phyloP scores from a whole-genome alignment of 2,888 invertebrate species.

The Nemoura dubitans region DNA sequence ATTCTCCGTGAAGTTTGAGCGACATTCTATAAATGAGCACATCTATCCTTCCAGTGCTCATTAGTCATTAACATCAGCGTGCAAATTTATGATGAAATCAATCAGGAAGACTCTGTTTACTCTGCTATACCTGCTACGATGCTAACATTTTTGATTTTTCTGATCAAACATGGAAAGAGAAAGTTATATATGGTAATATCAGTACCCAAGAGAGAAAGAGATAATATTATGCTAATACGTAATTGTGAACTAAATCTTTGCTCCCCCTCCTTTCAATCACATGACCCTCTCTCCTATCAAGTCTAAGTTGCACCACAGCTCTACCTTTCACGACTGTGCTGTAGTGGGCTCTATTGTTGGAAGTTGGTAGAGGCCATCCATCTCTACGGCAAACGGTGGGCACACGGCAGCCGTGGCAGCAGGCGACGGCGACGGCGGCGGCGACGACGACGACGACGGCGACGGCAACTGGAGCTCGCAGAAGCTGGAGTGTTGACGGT shows the following conservation, averaged over 20 bases:
- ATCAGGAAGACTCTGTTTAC: background rate
- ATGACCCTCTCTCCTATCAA: constrained; percentile 34
- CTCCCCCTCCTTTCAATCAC: constrained; percentile 25
- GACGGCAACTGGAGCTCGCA: background rate
- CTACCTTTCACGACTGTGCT: constrained; percentile 16
- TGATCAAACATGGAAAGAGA: constrained; percentile 40
- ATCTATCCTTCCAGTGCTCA: too few species aligned
- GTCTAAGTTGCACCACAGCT: constrained; percentile 10
- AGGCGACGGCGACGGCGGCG: background rate
- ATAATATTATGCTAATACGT: constrained; percentile 35
- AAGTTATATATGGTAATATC: constrained; percentile 38
- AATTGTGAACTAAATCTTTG: constrained; percentile 41
- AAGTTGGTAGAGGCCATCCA: constrained; percentile 30
- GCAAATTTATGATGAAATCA: background rate
- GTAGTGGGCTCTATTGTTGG: constrained; percentile 17
- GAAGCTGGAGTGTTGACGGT: background rate
- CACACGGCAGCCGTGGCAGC: background rate
- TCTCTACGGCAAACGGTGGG: background rate
- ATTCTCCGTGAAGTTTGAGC: background rate
- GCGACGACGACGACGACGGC: background rate
- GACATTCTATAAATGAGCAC: constrained; percentile 4
- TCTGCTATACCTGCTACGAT: background rate
- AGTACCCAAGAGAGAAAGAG: constrained; percentile 29
- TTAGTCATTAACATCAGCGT: background rate
- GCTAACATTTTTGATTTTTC: background rate